Conservation (phyloP, 92 coral and sea anemone genomes). For the Chrysogorgia sp. region DNA sequence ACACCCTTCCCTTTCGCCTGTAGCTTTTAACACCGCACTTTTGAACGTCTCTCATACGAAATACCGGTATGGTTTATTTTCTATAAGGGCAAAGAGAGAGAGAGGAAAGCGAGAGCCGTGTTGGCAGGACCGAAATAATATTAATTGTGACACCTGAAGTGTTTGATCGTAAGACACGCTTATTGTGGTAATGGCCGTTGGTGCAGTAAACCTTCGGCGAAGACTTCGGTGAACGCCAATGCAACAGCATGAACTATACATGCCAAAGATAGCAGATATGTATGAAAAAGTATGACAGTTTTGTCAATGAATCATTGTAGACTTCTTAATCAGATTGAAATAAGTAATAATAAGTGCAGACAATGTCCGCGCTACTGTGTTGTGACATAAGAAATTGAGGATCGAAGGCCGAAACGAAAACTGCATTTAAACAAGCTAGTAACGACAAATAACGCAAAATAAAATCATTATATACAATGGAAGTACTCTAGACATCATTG, state of each 20-base stretch:
- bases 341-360: not conserved
- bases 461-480: not conserved
- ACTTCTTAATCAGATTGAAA: not conserved
- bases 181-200: not conserved
- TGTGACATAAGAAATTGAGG: no score
- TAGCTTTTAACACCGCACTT: not conserved
- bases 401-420: not conserved
- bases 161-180: not conserved
- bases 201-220: no score
- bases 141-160: not conserved
- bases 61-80: no score
- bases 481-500: slow-evolving; percentile 7
- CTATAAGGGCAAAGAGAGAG: no score
- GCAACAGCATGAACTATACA: not conserved
- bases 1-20: slow-evolving; percentile 3
- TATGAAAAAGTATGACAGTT: not conserved
- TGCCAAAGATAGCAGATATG: not conserved
- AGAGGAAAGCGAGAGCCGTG: not conserved
- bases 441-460: not conserved
- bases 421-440: not conserved
- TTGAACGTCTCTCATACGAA: not conserved
- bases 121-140: not conserved
- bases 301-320: not conserved
- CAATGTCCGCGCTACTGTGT: not conserved
- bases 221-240: no score